A percentile compares a stretch with the other conserved stretches of the same genome.
Evolutionary conservation across 2,113 vertebrate genomes (phyloP).

Genomic region (Oostethus manadensis): DNA sequence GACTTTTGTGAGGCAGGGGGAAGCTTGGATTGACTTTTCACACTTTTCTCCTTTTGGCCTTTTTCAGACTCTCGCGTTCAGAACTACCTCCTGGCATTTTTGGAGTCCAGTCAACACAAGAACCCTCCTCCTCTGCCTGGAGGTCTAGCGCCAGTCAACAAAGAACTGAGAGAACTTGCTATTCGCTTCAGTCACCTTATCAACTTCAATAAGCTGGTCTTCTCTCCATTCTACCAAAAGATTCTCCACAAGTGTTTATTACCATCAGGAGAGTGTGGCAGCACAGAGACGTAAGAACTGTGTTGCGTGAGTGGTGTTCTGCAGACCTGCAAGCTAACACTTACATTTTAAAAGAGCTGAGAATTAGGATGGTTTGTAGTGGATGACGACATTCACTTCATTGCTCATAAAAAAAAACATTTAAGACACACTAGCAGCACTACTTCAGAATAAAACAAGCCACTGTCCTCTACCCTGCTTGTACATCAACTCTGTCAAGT

Average conservation of each 20-base stretch:
- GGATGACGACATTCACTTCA: background rate
- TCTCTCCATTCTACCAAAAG: slow-evolving; percentile 89
- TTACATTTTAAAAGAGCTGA: slow-evolving; percentile 11
- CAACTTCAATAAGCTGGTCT: slow-evolving; percentile 96
- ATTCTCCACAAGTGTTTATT: slow-evolving; percentile 79
- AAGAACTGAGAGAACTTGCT: slow-evolving; percentile 84
- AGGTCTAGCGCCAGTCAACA: slow-evolving; percentile 82
- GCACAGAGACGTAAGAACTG: slow-evolving; percentile 32
- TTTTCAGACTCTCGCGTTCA: slow-evolving; percentile 83
- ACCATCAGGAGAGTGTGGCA: slow-evolving; percentile 40
- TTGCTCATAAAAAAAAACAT: slow-evolving; percentile 1
- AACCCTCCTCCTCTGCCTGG: slow-evolving; percentile 76
- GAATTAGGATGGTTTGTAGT: slow-evolving; percentile 10
- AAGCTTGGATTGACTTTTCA: background rate
- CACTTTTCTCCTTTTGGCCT: slow-evolving; percentile 19
- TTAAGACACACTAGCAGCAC: slow-evolving; percentile 4
- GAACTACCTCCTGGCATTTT: slow-evolving; percentile 77
- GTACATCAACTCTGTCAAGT: background rate
- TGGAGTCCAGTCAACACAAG: slow-evolving; percentile 77
- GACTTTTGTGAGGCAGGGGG: background rate
- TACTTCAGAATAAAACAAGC: background rate
- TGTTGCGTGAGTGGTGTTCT: background rate
- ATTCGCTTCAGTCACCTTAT: slow-evolving; percentile 83
- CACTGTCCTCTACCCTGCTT: background rate
- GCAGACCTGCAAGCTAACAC: slow-evolving; percentile 6